Evolutionary conservation across 2,797 vertebrate genomes (phyloP), one percentile per base, ranked within the genome.

Genomic region (Chloroceryle amazona): DNA sequence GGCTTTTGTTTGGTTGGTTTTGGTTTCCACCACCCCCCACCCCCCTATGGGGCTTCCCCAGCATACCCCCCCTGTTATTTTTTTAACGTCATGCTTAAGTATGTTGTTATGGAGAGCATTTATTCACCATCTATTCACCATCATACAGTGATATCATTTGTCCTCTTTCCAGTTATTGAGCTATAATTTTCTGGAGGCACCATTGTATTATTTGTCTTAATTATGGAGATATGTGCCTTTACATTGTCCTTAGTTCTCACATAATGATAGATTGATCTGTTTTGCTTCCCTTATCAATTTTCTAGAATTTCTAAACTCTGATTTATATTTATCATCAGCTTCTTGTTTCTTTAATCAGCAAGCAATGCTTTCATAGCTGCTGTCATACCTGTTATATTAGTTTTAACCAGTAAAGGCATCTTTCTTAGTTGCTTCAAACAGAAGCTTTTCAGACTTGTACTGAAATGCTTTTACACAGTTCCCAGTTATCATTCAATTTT

Each of bases 301-400:
- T 83, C 52, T 70, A 29, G 1, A 3, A 47, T 86, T 94, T 35
- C 16, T 93, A n/a, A n/a, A 37, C 28, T 84, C 33, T 62, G 61
- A 76, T 90, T 88, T 83, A n/a, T 81, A 70, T 88, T 88, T 90
- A 51, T 80, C 12, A 46, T 70, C 60, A 70, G 13, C 16, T 79
- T 92, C 37, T 94, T 85, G 16, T 73, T 93, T 94, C 39, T 90
- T 91, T 91, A 88, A 85, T 85, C n/a, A 70, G 25, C 14, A 62
- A 86, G 31, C 9, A 82, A n/a, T 87, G 6, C 35, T 90, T 87
- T 76, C 63, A 44, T 67, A 63, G n/a, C 39, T 76, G 29, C 46
- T 90, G 9, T 91, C 19, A 35, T 82, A 94, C 39, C 33, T 85
- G 6, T 74, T 73, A 46, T 8, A 10, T 26, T 72, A 65, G 33